Conservation (phyloP, 1,140 invertebrate species). For the Lepidurus couesii region DNA sequence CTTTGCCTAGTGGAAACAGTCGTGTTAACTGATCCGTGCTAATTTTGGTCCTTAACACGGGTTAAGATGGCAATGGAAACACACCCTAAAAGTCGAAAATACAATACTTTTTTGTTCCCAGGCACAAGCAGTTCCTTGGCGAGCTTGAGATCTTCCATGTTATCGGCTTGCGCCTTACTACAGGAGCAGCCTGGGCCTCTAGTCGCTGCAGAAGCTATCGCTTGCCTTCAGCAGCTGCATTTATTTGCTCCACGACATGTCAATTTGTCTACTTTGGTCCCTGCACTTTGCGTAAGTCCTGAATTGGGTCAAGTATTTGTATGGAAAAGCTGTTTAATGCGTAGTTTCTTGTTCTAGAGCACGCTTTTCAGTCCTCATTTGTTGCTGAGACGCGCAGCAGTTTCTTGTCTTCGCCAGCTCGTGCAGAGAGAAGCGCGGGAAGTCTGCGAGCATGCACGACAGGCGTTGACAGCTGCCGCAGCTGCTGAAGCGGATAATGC, state of each 20-base stretch:
- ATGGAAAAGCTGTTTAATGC: constrained; percentile 10
- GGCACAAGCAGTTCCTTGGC: constrained; percentile 39
- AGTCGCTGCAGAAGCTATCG: constrained; percentile 91
- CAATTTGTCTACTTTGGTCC: constrained; percentile 85
- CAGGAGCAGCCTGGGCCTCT: constrained; percentile 81
- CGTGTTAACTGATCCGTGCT: no score
- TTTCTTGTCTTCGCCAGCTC: constrained; percentile 90
- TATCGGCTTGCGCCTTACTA: constrained; percentile 72
- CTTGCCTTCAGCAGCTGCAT: constrained; percentile 94
- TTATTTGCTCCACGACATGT: constrained; percentile 93
- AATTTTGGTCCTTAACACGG: no score
- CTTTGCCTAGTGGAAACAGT: no score
- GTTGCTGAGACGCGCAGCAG: constrained; percentile 81
- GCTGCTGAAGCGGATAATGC: constrained; percentile 34
- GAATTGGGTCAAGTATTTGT: constrained; percentile 31
- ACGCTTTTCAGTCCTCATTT: constrained; percentile 83
- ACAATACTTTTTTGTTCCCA: constrained; percentile 22
- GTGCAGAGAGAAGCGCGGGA: constrained; percentile 93
- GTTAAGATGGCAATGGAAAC: no score
- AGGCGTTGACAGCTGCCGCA: constrained; percentile 55
- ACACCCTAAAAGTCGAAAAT: no score
- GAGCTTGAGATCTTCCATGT: constrained; percentile 41
- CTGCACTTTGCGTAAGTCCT: constrained; percentile 80
- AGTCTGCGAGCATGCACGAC: constrained; percentile 74
- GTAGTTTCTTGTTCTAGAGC: constrained; percentile 51